phyloP scores from a whole-genome alignment of 2,113 vertebrate species.

The Indicator maculatus region DNA sequence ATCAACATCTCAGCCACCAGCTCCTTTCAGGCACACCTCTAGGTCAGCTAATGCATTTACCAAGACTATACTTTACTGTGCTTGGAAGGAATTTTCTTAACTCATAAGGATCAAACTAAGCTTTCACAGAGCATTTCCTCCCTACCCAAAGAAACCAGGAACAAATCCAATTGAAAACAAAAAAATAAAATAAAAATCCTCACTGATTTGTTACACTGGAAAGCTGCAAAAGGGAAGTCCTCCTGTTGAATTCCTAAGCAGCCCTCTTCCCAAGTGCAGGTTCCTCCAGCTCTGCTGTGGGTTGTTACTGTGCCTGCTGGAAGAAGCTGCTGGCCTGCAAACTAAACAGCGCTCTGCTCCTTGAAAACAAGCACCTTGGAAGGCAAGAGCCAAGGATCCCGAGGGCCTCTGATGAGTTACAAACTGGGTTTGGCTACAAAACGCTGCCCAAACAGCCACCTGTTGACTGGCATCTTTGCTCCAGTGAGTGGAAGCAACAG shows the following conservation, averaged over 20 bases:
- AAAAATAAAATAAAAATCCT: neutral
- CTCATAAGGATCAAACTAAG: neutral
- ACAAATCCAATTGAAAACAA: neutral
- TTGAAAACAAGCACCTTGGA: neutral
- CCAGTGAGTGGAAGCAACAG: neutral
- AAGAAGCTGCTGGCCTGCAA: neutral
- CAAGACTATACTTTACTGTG: neutral
- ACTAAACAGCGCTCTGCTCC: neutral
- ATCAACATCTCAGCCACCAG: neutral
- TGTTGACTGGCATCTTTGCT: slow-evolving; percentile 26
- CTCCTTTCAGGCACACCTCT: neutral
- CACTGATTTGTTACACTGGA: neutral
- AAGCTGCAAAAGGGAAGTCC: neutral
- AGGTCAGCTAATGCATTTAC: neutral
- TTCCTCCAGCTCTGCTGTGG: neutral
- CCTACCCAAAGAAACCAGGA: neutral
- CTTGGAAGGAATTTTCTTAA: neutral
- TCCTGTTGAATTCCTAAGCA: neutral
- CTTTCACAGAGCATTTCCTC: neutral
- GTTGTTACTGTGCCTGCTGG: neutral
- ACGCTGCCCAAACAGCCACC: neutral
- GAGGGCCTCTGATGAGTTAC: neutral
- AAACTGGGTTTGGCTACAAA: neutral
- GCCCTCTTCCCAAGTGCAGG: neutral
- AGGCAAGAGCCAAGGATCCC: neutral